Base-by-base conservation (phyloP, 2,113 vertebrate genomes). In the Engraulis encrasicolus region DNA sequence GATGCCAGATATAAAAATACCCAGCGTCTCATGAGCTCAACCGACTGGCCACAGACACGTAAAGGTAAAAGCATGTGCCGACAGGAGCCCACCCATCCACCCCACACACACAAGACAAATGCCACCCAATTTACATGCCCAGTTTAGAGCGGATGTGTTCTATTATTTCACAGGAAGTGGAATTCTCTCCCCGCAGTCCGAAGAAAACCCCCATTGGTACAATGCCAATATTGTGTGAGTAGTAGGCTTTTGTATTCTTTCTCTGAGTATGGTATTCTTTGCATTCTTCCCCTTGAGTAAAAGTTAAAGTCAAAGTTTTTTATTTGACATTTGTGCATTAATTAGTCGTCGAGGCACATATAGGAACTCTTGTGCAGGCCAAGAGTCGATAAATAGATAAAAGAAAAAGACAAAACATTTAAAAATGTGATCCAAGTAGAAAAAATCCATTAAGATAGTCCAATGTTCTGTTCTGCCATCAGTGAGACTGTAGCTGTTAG, bases 191-290 rank as follows among this genome's bases (percentile, higher is more conserved):
- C 27, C 93, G 34, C 93, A 93, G 81, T 88, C 82, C 1, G 94
- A 95, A 31, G 95, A 96, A 89, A 96, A 95, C 87, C 95, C 95
- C 52, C 94, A 96, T 84, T 96, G 96, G 96, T 90, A 95, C 86
- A 96, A 96, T 83, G 81, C 95, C 23, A 96, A 96, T 85, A 93
- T 95, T 87, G 94, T 96, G 96, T 96, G 93, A 93, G 95, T 93
- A 34, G 17, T 11, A 3, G 31, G 31, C 58, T 66, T 23, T 11
- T 27, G 58, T 12, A 66, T 23, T n/a, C n/a, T n/a, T n/a, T n/a
- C n/a, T n/a, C n/a, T n/a, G n/a, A n/a, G n/a, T n/a, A n/a, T n/a
- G n/a, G n/a, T n/a, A n/a, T n/a, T n/a, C n/a, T n/a, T n/a, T n/a
- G n/a, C n/a, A n/a, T n/a, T n/a, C n/a, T n/a, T n/a, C n/a, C n/a